Evolutionary conservation across 1,140 invertebrate genomes (phyloP).

Genomic region (Apis cerana): DNA sequence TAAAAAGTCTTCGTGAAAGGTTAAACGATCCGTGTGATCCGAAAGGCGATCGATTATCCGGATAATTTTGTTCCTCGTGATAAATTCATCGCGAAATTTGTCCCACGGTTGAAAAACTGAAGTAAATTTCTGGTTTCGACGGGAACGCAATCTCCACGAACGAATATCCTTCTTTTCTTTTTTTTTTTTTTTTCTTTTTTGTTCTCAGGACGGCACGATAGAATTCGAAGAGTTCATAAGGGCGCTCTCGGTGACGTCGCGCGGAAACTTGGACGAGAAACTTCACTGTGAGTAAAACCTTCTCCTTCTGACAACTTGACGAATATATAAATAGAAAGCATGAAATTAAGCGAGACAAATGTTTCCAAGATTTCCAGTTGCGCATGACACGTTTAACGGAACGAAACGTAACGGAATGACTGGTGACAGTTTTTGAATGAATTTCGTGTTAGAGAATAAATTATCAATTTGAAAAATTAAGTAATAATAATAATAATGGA

Average conservation of each 20-base stretch:
- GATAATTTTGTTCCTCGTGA: background rate
- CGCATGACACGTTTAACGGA: no score
- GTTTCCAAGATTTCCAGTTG: background rate
- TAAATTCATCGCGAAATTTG: background rate
- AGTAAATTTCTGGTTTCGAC: background rate
- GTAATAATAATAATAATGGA: no score
- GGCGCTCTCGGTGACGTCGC: conserved; percentile 96
- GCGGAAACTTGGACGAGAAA: conserved; percentile 98
- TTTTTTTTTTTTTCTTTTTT: conserved; percentile 63
- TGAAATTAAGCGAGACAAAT: background rate
- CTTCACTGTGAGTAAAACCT: conserved; percentile 92
- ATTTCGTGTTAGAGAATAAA: no score
- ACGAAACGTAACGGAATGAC: no score
- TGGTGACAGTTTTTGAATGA: no score
- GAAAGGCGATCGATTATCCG: background rate
- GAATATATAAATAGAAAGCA: background rate
- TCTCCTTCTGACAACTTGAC: background rate
- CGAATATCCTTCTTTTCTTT: background rate
- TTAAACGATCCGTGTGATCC: background rate
- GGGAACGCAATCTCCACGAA: background rate
- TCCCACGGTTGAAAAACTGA: background rate
- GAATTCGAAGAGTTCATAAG: conserved; percentile 99
- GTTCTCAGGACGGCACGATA: conserved; percentile 94
- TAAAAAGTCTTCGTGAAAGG: no score
- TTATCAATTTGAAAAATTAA: no score